A percentile compares a stretch with the other conserved stretches of the same genome.
phyloP scores from a whole-genome alignment of 2,113 vertebrate genomes.

The Saguinus midas region DNA sequence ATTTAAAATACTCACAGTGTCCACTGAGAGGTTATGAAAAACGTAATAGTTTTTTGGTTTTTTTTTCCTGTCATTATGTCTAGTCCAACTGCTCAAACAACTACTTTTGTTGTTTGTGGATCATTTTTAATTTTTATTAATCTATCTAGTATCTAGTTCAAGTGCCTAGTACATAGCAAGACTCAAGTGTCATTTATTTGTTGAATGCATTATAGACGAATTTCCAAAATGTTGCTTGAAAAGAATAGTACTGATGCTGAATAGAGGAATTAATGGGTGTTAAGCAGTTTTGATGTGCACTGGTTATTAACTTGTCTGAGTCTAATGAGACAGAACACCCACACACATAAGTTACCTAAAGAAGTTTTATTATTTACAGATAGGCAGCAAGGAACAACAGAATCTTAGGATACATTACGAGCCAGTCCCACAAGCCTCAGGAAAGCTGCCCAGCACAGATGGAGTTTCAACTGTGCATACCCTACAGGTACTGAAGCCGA shows the following conservation, averaged over 20 bases:
- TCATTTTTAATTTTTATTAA: background rate
- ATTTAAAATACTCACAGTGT: background rate
- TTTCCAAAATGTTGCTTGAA: background rate
- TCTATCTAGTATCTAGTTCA: background rate
- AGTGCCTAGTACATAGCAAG: background rate
- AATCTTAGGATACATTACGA: background rate
- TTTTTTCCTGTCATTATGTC: background rate
- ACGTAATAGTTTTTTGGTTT: background rate
- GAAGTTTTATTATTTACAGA: background rate
- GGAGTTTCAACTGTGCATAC: background rate
- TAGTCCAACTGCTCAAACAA: background rate
- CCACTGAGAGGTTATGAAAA: background rate
- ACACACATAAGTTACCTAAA: background rate
- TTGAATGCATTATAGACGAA: background rate
- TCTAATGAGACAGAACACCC: background rate
- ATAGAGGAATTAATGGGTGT: background rate
- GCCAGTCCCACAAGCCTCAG: background rate
- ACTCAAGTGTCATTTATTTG: background rate
- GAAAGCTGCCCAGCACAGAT: background rate
- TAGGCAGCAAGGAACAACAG: background rate
- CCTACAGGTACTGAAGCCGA: background rate
- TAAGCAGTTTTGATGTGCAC: background rate
- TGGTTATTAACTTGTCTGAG: background rate
- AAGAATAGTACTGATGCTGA: background rate
- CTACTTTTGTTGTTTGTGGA: background rate